Evolutionary conservation across 2,113 vertebrate species (phyloP).

Genomic region (Phodopus roborovskii): DNA sequence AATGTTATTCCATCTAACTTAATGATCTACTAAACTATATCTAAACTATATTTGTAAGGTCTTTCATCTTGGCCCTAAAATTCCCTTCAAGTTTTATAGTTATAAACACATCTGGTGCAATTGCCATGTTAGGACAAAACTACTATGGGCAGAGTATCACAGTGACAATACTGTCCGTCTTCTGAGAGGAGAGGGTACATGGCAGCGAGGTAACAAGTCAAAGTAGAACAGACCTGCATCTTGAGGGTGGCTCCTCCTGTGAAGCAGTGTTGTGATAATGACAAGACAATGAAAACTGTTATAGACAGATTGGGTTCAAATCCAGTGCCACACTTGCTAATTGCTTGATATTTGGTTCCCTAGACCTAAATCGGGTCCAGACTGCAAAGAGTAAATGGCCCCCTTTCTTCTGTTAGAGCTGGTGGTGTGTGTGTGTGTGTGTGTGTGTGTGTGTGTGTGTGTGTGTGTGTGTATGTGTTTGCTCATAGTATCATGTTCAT

Average conservation of each 20-base stretch:
- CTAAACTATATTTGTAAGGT: conserved; percentile 39
- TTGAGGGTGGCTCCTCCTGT: not conserved
- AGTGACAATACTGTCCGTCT: not conserved
- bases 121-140: not conserved
- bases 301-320: not conserved
- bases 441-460: not conserved
- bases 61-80: not conserved
- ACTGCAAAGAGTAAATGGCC: not conserved
- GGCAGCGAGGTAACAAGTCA: not conserved
- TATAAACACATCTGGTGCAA: not conserved
- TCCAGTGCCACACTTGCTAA: not conserved
- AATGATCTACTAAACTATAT: not conserved
- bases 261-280: not conserved
- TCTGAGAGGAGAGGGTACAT: not conserved
- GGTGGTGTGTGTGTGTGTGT: not conserved
- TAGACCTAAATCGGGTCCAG: not conserved
- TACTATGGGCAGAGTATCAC: not conserved
- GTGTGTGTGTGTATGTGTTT: not conserved
- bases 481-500: not conserved
- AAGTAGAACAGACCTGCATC: not conserved
- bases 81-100: not conserved
- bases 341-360: not conserved
- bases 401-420: not conserved
- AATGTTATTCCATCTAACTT: not conserved
- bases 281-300: not conserved